Evolutionary conservation across 1,140 invertebrate genomes (phyloP), one percentile per base, ranked within the genome.

Genomic region (Apocrypta bakeri): DNA sequence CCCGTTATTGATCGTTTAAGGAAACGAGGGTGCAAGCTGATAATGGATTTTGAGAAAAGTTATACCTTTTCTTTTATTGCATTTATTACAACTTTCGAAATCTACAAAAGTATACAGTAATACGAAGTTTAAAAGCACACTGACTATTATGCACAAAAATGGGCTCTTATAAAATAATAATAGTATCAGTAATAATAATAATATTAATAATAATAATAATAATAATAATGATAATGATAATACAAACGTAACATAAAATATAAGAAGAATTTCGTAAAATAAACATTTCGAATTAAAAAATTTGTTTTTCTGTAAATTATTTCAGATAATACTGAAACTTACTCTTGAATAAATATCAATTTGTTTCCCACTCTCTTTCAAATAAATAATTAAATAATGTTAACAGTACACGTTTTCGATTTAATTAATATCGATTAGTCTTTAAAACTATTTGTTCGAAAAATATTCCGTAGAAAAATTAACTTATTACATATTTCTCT

Each of bases 41-140:
- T 37, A 37, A 37, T 37, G 3, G 33, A 37, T 37, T 37, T 9
- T n/a, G n/a, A 37, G 33, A 37, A 37, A 37, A 37, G 33, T 37
- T 4, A 37, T 37, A 4, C 3, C 9, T 37, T 37, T 37, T 37
- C n/a, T 66, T 66, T 66, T 33, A 76, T 37, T 77, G 14, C 56
- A 37, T 82, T 82, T 82, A 78, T 82, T 82, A 68, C 29, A 72
- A 79, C 40, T 79, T 79, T 71, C n/a, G 40, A 83, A 79, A 82
- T 73, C 75, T 83, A 83, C 81, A 83, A 83, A 83, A 83, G 75
- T 82, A 78, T 82, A 82, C 64, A 68, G 42, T 29, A 72, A 78
- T 42, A 77, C 21, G 63, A 9, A 17, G 69, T 74, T 82, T 82
- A 27, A 83, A 83, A 83, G 81, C 76, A 79, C 76, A 68, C 40